Percentiles rank a stretch among this genome's conserved stretches.
phyloP scores from a whole-genome alignment of 2,797 vertebrate species.

The Sebastes minor region DNA sequence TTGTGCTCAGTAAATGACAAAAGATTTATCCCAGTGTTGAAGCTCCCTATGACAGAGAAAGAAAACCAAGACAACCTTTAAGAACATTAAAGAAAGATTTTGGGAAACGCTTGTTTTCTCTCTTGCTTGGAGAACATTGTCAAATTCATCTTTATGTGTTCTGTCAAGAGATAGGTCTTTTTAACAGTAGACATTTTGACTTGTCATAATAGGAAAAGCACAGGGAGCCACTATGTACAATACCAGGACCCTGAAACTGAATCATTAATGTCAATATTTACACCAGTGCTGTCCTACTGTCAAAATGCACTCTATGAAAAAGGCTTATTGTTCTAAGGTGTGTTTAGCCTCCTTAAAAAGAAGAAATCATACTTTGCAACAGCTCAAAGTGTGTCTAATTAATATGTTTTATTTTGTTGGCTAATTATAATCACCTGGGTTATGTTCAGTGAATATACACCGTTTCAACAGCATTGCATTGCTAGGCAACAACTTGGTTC shows the following conservation, averaged over 20 bases:
- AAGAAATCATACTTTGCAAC: not conserved
- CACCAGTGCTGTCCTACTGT: not conserved
- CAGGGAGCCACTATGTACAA: not conserved
- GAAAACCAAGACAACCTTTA: not conserved
- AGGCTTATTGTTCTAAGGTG: not conserved
- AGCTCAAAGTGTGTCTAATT: not conserved
- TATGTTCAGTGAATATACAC: not conserved
- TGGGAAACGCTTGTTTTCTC: not conserved
- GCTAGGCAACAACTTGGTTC: no score
- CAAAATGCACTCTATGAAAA: not conserved
- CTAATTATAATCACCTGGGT: not conserved
- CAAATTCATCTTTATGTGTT: not conserved
- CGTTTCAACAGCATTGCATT: no score
- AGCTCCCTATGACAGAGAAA: slow-evolving; percentile 63
- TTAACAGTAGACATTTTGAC: not conserved
- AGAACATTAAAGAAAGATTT: not conserved
- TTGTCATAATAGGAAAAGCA: not conserved
- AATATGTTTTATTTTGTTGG: not conserved
- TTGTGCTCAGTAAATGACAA: slow-evolving; percentile 78
- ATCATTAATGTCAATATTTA: no score
- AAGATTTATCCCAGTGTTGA: slow-evolving; percentile 71
- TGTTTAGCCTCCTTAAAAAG: not conserved
- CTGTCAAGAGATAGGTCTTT: not conserved
- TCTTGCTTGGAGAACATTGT: not conserved
- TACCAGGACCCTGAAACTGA: not conserved